These are phyloP conservation scores for Abscondita cerata DNA, from an alignment of 2,888 invertebrate species.

Conservation along the genomic window DNA sequence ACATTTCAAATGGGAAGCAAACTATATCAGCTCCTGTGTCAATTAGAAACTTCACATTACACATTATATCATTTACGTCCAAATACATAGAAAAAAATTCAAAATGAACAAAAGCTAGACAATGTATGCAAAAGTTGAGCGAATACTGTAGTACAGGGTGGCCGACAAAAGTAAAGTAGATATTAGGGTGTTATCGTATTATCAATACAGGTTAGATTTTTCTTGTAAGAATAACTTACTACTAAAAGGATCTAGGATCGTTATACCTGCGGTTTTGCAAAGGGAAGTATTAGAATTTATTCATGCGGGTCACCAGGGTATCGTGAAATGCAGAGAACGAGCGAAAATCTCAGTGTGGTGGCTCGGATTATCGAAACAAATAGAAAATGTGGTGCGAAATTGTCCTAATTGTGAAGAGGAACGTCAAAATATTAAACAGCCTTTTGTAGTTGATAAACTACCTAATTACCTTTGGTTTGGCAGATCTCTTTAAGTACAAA, in stretches of 20 bases:
- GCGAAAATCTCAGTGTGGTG: constrained; percentile 42
- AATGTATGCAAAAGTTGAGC: background rate
- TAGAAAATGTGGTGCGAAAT: constrained; percentile 5
- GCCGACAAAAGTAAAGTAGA: constrained; percentile 8
- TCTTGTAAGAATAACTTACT: background rate
- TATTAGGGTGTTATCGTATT: background rate
- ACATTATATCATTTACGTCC: no score
- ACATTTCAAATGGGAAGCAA: no score
- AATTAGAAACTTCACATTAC: no score
- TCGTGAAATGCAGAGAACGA: constrained; percentile 38
- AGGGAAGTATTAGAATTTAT: constrained; percentile 35
- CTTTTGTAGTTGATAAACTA: background rate
- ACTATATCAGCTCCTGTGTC: no score
- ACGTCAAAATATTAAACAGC: constrained; percentile 11
- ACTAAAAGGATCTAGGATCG: constrained; percentile 24
- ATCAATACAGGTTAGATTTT: constrained; percentile 9
- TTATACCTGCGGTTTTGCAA: constrained; percentile 37
- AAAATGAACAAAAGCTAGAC: constrained; percentile 1
- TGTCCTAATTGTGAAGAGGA: background rate
- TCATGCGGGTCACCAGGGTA: constrained; percentile 43
- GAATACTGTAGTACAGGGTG: constrained; percentile 12
- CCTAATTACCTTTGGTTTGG: constrained; percentile 36
- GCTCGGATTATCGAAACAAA: constrained; percentile 13
- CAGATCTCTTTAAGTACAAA: constrained; percentile 26
- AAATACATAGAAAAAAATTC: constrained; percentile 1